These are phyloP conservation scores for Orussus abietinus DNA, from an alignment of 1,140 invertebrate species.

Conservation along the genomic window DNA sequence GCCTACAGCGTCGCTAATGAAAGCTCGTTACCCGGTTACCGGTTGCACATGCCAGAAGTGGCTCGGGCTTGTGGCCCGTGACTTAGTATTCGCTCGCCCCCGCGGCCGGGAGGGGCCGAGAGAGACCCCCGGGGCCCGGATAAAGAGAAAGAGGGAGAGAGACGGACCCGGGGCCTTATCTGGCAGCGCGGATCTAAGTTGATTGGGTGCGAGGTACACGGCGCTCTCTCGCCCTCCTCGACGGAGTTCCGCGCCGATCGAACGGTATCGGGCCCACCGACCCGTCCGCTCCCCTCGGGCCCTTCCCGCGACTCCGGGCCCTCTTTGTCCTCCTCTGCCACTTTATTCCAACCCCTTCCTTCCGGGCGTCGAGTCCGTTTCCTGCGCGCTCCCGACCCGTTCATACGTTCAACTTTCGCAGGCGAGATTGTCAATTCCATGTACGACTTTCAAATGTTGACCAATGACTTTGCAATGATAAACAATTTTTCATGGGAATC, in stretches of 20 bases:
- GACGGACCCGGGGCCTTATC: constrained; percentile 32
- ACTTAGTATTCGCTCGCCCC: constrained; percentile 41
- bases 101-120: constrained; percentile 16
- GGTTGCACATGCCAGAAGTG: constrained; percentile 30
- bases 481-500: too few relatives aligned
- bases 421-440: too few relatives aligned
- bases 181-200: constrained; percentile 45
- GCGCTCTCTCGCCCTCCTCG: constrained; percentile 38
- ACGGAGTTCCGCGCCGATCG: constrained; percentile 23
- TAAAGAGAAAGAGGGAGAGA: constrained; percentile 13
- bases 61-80: constrained; percentile 27
- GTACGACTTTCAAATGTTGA: too few relatives aligned
- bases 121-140: constrained; percentile 9
- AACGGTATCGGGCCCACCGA: too few relatives aligned
- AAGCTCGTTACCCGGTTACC: constrained; percentile 49
- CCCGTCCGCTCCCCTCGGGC: too few relatives aligned
- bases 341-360: too few relatives aligned
- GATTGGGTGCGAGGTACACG: constrained; percentile 53
- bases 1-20: constrained; percentile 53
- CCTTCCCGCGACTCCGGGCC: neutral
- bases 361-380: too few relatives aligned
- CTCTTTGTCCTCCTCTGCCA: neutral
- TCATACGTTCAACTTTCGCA: too few relatives aligned
- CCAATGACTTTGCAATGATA: too few relatives aligned
- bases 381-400: too few relatives aligned